A percentile compares a stretch with the other conserved stretches of the same genome.
Evolutionary conservation across 2,888 invertebrate species (phyloP).

Genomic region (Acanthoscelides obtectus): DNA sequence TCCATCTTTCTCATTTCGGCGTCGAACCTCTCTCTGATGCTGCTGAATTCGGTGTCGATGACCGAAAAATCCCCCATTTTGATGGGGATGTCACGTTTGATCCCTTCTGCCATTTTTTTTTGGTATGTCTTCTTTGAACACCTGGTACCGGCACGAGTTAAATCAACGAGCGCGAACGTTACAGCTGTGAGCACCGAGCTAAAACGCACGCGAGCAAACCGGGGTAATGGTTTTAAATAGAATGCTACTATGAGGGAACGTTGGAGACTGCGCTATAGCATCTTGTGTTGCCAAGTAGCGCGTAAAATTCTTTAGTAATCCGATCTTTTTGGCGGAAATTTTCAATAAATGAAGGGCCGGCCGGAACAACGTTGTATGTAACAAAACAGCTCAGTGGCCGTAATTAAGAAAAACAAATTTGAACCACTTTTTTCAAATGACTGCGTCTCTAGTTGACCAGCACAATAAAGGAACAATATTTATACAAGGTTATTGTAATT

Average conservation of each 20-base stretch:
- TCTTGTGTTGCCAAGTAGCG: not conserved
- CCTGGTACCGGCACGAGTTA: not conserved
- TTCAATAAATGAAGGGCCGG: too few relatives aligned
- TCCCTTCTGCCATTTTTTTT: conserved; percentile 74
- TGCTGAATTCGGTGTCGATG: conserved; percentile 94
- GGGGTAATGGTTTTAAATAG: not conserved
- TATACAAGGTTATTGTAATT: too few relatives aligned
- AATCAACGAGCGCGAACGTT: not conserved
- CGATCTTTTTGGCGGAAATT: too few relatives aligned
- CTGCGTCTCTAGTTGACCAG: too few relatives aligned
- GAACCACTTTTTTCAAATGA: too few relatives aligned
- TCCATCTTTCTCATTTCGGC: conserved; percentile 98
- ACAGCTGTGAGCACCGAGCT: not conserved
- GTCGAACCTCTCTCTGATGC: conserved; percentile 92
- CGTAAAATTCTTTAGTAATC: not conserved
- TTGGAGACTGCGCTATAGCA: not conserved
- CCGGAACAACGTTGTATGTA: too few relatives aligned
- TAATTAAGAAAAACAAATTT: too few relatives aligned
- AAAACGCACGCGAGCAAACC: not conserved
- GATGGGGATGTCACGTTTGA: conserved; percentile 82
- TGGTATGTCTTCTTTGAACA: not conserved
- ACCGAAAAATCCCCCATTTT: conserved; percentile 92
- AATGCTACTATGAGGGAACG: not conserved
- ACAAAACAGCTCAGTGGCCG: too few relatives aligned
- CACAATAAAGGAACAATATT: too few relatives aligned